Percentiles rank a stretch among this genome's conserved stretches.
These are phyloP conservation scores for Euwallacea fornicatus DNA, from an alignment of 1,140 invertebrate species.

Conservation along the genomic window DNA sequence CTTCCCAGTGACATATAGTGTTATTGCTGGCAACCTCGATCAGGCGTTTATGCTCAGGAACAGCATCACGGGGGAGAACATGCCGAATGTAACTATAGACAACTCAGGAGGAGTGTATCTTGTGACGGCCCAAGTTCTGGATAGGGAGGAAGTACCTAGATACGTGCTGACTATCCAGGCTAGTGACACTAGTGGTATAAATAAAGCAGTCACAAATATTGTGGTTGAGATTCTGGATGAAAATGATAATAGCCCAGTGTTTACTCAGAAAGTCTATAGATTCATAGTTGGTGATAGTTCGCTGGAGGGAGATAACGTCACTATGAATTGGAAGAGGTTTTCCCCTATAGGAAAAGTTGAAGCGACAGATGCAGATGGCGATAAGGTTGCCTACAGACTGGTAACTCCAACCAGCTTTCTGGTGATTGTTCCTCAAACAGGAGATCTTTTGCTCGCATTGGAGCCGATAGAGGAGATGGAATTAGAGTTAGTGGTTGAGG, in stretches of 20 bases:
- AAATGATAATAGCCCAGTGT: slow-evolving; percentile 89
- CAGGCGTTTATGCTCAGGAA: slow-evolving; percentile 70
- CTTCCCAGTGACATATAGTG: slow-evolving; percentile 72
- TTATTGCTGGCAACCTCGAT: slow-evolving; percentile 72
- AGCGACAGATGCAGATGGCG: slow-evolving; percentile 83
- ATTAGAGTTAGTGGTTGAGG: slow-evolving; percentile 70
- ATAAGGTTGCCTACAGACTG: slow-evolving; percentile 81
- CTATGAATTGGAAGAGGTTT: slow-evolving; percentile 71
- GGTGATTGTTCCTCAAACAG: slow-evolving; percentile 89
- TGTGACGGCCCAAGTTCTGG: slow-evolving; percentile 70
- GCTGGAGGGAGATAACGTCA: slow-evolving; percentile 57
- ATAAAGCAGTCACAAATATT: slow-evolving; percentile 72
- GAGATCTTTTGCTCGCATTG: slow-evolving; percentile 79
- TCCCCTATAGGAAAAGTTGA: slow-evolving; percentile 77
- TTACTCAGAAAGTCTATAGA: slow-evolving; percentile 74
- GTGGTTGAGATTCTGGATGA: slow-evolving; percentile 76
- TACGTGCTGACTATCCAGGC: slow-evolving; percentile 77
- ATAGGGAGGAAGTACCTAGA: slow-evolving; percentile 68
- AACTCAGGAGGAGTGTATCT: slow-evolving; percentile 66
- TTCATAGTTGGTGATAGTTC: slow-evolving; percentile 68
- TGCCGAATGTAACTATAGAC: slow-evolving; percentile 62
- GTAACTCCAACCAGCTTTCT: slow-evolving; percentile 75
- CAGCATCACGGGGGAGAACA: slow-evolving; percentile 57
- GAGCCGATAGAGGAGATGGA: slow-evolving; percentile 69
- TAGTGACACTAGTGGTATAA: slow-evolving; percentile 70